Conservation (phyloP, 2,113 vertebrate species). For the Seriola dumerili region DNA sequence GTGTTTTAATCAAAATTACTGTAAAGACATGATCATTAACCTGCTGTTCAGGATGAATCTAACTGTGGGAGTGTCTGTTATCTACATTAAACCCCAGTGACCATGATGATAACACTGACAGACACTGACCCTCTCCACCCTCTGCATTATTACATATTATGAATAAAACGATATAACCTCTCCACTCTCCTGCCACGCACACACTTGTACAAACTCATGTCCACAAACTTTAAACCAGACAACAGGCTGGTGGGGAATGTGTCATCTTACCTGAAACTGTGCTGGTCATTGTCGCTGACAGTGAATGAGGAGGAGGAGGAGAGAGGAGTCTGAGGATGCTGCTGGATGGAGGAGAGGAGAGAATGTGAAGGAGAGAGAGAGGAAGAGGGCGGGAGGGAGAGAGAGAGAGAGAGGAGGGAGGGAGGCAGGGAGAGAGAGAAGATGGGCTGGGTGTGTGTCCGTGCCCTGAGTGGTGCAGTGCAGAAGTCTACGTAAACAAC, state of each 20-base stretch:
- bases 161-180: background rate
- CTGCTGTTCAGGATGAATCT: conserved; percentile 2
- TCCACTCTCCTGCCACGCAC: background rate
- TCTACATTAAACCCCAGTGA: background rate
- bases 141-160: background rate
- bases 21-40: background rate
- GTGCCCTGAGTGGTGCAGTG: background rate
- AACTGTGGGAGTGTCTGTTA: background rate
- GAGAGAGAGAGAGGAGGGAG: conserved; percentile 2
- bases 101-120: conserved; percentile 25
- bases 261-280: conserved; percentile 72
- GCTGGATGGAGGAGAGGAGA: conserved; percentile 48
- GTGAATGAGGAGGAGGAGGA: background rate
- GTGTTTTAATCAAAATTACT: background rate
- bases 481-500: background rate
- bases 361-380: conserved; percentile 40
- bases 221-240: background rate
- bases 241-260: background rate
- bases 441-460: background rate
- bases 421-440: background rate
- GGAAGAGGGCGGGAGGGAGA: background rate
- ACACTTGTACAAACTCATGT: background rate
- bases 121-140: background rate
- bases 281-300: conserved; percentile 67
- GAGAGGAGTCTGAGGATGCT: conserved; percentile 13